These are phyloP conservation scores for Epinephelus moara DNA, from an alignment of 2,113 vertebrate species.

Conservation along the genomic window DNA sequence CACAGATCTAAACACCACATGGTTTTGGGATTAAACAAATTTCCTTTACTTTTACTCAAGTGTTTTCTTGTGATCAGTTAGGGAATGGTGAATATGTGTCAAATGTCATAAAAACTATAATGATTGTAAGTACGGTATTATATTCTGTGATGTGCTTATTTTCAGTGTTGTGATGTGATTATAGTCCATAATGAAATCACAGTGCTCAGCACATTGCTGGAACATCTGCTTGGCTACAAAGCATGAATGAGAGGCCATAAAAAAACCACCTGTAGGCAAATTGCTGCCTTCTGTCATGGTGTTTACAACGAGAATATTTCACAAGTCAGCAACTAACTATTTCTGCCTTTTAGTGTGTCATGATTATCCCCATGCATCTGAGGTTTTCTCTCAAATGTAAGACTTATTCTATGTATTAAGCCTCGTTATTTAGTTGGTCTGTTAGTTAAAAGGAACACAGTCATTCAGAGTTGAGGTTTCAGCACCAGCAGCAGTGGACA, in stretches of 20 bases:
- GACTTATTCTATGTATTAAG: not conserved
- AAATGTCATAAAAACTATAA: not conserved
- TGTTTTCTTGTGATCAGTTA: not conserved
- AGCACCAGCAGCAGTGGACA: constrained; percentile 45
- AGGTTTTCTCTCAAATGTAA: not conserved
- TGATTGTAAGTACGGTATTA: not conserved
- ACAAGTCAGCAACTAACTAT: not conserved
- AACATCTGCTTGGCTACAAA: not conserved
- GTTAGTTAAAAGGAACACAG: not conserved
- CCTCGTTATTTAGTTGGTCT: no score
- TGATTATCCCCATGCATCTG: not conserved
- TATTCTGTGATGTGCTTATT: not conserved
- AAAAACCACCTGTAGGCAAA: not conserved
- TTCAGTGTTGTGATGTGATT: not conserved
- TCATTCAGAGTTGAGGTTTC: constrained; percentile 30
- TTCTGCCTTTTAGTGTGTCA: not conserved
- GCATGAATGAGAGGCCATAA: not conserved
- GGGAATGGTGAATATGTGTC: not conserved
- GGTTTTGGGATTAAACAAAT: no score
- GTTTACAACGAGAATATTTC: not conserved
- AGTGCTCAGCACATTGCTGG: not conserved
- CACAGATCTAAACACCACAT: no score
- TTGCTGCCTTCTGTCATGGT: not conserved
- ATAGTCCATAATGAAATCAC: not conserved
- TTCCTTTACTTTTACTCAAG: no score